phyloP scores from a whole-genome alignment of 2,113 vertebrate species.

The Passer montanus region DNA sequence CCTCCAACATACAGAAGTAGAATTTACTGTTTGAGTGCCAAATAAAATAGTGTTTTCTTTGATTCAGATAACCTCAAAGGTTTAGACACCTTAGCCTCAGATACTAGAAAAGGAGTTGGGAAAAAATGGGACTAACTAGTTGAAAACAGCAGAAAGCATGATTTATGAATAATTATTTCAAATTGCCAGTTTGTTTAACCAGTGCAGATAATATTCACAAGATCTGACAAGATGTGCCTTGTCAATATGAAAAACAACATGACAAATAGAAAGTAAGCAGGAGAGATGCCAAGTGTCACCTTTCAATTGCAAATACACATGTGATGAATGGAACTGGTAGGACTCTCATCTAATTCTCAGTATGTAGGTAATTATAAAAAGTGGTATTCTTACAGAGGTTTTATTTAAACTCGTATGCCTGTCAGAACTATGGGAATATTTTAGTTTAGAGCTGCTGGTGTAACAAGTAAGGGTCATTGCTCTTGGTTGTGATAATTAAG shows the following conservation, averaged over 20 bases:
- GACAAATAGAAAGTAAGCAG: neutral
- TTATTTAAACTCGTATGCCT: neutral
- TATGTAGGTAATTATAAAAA: slow-evolving; percentile 3
- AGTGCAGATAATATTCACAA: neutral
- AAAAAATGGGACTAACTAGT: neutral
- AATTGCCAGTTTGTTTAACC: neutral
- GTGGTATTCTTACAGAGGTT: neutral
- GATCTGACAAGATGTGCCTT: neutral
- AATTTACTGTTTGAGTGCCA: neutral
- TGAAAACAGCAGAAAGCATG: neutral
- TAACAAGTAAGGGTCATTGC: neutral
- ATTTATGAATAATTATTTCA: slow-evolving; percentile 10
- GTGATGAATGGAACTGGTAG: neutral
- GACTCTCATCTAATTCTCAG: neutral
- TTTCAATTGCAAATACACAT: neutral
- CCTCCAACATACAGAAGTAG: neutral
- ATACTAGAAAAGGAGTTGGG: neutral
- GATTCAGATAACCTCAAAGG: neutral
- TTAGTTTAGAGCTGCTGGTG: neutral
- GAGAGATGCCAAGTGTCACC: neutral
- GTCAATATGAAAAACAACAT: slow-evolving; percentile 32
- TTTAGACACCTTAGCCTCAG: neutral
- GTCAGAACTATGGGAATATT: neutral
- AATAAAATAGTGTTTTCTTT: neutral
- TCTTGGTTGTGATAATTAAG: neutral